Evolutionary conservation across 2,888 invertebrate genomes (phyloP).

Genomic region (Germaria angustata): DNA sequence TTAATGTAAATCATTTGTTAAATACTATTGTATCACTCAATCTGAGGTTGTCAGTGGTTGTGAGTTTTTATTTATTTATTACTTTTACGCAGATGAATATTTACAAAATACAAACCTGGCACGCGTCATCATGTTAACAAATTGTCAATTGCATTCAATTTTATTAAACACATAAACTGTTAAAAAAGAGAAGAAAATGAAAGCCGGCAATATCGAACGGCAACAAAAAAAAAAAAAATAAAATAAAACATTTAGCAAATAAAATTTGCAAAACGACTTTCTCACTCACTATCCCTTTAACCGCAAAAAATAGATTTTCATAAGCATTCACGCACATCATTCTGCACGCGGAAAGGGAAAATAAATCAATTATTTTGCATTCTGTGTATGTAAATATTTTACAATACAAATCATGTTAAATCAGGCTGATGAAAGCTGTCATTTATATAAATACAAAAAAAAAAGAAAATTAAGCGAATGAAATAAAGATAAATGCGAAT

Average conservation of each 20-base stretch:
- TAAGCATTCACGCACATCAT: neutral
- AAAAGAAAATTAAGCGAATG: no score
- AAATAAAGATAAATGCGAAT: slow-evolving; percentile 29
- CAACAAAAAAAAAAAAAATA: no score
- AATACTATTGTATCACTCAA: slow-evolving; percentile 58
- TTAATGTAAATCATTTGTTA: slow-evolving; percentile 65
- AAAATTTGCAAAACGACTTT: slow-evolving; percentile 54
- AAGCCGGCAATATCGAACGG: no score
- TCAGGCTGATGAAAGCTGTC: slow-evolving; percentile 64
- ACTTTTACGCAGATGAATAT: slow-evolving; percentile 26
- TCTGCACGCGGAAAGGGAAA: slow-evolving; percentile 27
- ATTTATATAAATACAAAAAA: slow-evolving; percentile 42
- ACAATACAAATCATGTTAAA: slow-evolving; percentile 62
- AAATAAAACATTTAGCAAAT: slow-evolving; percentile 39
- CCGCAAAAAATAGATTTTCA: slow-evolving; percentile 26
- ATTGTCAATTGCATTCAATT: slow-evolving; percentile 60
- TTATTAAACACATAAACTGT: slow-evolving; percentile 26
- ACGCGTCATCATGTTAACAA: slow-evolving; percentile 61
- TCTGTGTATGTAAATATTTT: slow-evolving; percentile 56
- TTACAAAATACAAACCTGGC: slow-evolving; percentile 54
- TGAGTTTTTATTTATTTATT: slow-evolving; percentile 4
- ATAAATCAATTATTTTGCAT: slow-evolving; percentile 57
- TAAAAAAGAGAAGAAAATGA: neutral
- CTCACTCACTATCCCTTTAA: slow-evolving; percentile 31
- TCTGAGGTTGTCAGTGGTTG: slow-evolving; percentile 44